Percentiles rank a stretch among this genome's conserved stretches.
These are phyloP conservation scores for Coccyzus lansbergi DNA, from an alignment of 2,797 vertebrate genomes.

Conservation along the genomic window DNA sequence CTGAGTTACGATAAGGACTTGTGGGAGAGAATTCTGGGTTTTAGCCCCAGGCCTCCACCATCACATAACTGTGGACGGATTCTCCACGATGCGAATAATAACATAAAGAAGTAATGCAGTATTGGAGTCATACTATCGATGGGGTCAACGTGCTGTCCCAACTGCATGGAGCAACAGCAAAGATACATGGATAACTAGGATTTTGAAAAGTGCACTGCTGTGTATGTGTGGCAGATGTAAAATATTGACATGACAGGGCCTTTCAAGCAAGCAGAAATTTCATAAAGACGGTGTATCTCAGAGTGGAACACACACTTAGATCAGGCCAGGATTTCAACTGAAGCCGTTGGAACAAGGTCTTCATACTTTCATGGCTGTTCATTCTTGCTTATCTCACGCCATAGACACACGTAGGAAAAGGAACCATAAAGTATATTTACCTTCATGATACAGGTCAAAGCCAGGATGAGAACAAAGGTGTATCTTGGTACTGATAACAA, in stretches of 20 bases:
- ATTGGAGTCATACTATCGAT: not conserved
- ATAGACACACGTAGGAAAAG: not conserved
- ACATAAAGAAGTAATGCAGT: not conserved
- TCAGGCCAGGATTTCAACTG: not conserved
- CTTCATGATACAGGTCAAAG: not conserved
- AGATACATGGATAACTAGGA: not conserved
- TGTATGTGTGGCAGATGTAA: not conserved
- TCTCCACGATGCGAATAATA: not conserved
- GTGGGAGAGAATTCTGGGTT: not conserved
- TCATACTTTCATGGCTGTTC: not conserved
- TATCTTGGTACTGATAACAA: constrained; percentile 25
- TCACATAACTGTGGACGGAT: not conserved
- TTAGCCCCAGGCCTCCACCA: not conserved
- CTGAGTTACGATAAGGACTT: not conserved
- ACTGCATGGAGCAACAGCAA: not conserved
- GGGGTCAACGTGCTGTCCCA: not conserved
- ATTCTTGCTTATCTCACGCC: not conserved
- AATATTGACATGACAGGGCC: not conserved
- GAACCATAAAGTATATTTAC: not conserved
- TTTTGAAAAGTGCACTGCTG: not conserved
- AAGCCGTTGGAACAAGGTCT: not conserved
- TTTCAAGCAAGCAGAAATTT: not conserved
- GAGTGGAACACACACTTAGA: not conserved
- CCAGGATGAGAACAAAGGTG: constrained; percentile 23
- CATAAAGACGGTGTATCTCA: not conserved